Base-by-base conservation (phyloP, 2,797 vertebrate species). In the Hafferia zeledoni region DNA sequence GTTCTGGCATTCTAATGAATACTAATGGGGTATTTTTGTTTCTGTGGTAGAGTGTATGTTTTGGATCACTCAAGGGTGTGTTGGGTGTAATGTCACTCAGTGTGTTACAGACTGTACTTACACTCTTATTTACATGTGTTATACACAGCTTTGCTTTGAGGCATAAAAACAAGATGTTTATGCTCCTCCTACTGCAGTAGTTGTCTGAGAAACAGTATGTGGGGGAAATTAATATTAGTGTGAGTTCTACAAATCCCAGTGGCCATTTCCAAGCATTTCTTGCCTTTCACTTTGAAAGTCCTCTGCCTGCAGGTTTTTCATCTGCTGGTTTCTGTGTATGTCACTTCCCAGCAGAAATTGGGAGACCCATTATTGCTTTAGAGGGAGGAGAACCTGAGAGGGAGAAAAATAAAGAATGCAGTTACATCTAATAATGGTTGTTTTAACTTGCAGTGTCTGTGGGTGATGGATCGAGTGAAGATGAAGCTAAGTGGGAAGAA, bases 401-500 rank as follows among this genome's bases (percentile, higher is more conserved):
- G 24, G 8, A 14, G 3, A 31, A 50, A 47, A 47, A 24, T 33
- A 17, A 22, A 57, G 43, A 46, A 3, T 2, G 2, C 69, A 63
- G 22, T 61, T 67, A 2, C 4, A 57, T 63, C 33, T 91, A 49
- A 20, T 80, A 70, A 85, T 13, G 10, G 5, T 50, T 89, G 6
- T 72, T 95, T 93, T 90, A 22, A 67, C 8, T 81, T 68, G 4
- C 68, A 98, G 97, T 28, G 47, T 76, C 91, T 90, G 96, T 96
- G 83, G 93, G 80, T 86, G 97, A 97, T 74, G 96, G 90, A 68
- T 98, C 95, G 57, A 94, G 91, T 92, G 98, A 98, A 10, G 98
- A 97, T 41, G 97, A 99, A 87, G 98, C 98, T 31, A 97, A 98
- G 71, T 99, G 99, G 99, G 99, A 99, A 96, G 98, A 99, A 70